A percentile compares a stretch with the other conserved stretches of the same genome.
Evolutionary conservation across 2,888 invertebrate species (phyloP).

Genomic region (Andrena dorsata): DNA sequence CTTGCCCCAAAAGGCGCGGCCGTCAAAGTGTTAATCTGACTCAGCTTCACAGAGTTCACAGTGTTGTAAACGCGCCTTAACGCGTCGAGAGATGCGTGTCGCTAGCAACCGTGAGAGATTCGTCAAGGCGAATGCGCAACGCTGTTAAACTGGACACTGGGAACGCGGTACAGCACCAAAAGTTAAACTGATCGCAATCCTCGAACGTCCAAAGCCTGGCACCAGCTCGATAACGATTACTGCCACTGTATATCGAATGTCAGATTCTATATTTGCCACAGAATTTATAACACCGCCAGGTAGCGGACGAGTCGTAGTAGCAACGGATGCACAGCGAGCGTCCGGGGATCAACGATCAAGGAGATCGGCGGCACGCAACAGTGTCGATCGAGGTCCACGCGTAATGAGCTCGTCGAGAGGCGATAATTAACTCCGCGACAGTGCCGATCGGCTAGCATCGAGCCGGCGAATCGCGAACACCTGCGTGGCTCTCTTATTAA

Average conservation of each 20-base stretch:
- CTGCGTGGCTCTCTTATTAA: slow-evolving; percentile 52
- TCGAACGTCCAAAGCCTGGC: no score
- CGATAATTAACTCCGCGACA: slow-evolving; percentile 23
- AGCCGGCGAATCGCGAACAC: slow-evolving; percentile 61
- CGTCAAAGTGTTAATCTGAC: slow-evolving; percentile 35
- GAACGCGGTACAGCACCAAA: no score
- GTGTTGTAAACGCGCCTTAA: slow-evolving; percentile 14
- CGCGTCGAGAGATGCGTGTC: slow-evolving; percentile 56
- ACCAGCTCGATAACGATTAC: background rate
- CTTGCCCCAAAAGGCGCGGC: no score
- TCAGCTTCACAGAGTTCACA: slow-evolving; percentile 29
- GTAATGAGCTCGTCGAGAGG: background rate
- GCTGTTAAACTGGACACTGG: no score
- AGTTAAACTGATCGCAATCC: no score
- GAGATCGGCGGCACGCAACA: background rate
- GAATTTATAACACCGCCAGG: no score
- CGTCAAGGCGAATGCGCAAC: no score
- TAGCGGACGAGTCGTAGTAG: no score
- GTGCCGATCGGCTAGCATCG: background rate
- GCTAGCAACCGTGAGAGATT: no score
- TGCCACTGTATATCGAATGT: background rate
- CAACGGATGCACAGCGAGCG: background rate
- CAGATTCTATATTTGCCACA: background rate
- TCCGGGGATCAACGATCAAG: slow-evolving; percentile 12
- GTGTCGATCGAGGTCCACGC: slow-evolving; percentile 1